Evolutionary conservation across 1,140 invertebrate genomes (phyloP).

Genomic region (Nasonia vitripennis): DNA sequence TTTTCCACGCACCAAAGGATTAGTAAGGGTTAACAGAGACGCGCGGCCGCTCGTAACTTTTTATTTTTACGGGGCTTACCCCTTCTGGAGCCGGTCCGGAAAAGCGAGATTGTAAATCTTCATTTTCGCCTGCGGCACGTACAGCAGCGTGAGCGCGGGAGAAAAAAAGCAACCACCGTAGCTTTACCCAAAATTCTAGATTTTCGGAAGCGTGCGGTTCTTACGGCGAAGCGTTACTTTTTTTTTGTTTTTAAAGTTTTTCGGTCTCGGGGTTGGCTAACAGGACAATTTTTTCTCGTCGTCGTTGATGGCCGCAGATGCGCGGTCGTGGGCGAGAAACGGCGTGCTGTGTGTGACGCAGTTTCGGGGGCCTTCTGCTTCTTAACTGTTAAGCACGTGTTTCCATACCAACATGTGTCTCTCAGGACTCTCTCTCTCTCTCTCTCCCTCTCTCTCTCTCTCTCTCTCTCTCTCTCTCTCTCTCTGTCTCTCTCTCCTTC

Average conservation of each 20-base stretch:
- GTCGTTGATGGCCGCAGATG: constrained; percentile 7
- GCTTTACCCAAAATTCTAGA: constrained; percentile 43
- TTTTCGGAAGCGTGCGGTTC: constrained; percentile 14
- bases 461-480: no score
- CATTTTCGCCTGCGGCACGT: not conserved
- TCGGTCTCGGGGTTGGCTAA: constrained; percentile 28
- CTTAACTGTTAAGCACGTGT: constrained; percentile 45
- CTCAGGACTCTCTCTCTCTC: not conserved
- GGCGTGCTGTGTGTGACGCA: not conserved
- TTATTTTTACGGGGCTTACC: constrained; percentile 62
- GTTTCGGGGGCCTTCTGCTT: not conserved
- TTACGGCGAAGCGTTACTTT: constrained; percentile 32
- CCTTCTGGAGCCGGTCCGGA: not conserved
- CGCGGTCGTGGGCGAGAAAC: constrained; percentile 10
- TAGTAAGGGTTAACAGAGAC: constrained; percentile 66
- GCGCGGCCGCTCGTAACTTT: constrained; percentile 57
- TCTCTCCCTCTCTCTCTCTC: not conserved
- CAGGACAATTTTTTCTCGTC: constrained; percentile 19
- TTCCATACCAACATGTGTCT: constrained; percentile 35
- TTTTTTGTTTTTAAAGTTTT: constrained; percentile 31
- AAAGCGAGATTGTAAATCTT: constrained; percentile 40
- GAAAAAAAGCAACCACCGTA: constrained; percentile 49
- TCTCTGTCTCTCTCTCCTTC: not conserved
- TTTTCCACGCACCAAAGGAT: constrained; percentile 34
- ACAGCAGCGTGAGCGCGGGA: not conserved